Percentiles rank a stretch among this genome's conserved stretches.
These are phyloP conservation scores for Caenorhabditis zanzibari DNA, from an alignment of 2,888 invertebrate species.

Conservation along the genomic window DNA sequence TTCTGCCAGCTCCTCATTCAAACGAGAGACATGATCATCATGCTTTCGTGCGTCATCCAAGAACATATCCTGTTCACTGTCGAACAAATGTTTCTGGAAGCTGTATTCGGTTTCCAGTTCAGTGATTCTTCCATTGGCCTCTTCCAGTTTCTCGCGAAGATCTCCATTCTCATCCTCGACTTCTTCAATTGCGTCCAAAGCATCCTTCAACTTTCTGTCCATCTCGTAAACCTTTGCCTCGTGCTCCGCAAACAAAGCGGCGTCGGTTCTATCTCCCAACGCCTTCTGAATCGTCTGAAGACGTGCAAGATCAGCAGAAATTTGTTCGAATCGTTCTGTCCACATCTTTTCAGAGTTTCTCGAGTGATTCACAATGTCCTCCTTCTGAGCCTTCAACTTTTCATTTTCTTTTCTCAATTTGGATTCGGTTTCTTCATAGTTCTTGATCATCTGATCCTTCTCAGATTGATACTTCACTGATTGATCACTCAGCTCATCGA, in stretches of 20 bases:
- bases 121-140: not conserved
- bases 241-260: not conserved
- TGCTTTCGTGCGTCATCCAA: not conserved
- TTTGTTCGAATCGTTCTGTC: not conserved
- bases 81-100: not conserved
- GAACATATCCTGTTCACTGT: not conserved
- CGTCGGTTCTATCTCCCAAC: not conserved
- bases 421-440: conserved; percentile 11
- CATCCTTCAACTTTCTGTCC: conserved; percentile 13
- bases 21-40: not conserved
- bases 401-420: conserved; percentile 27
- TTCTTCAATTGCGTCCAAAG: conserved; percentile 37
- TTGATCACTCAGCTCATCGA: conserved; percentile 26
- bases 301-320: conserved; percentile 7
- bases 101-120: not conserved
- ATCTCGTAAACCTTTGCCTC: not conserved
- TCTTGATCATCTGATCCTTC: not conserved
- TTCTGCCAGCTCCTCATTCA: not conserved
- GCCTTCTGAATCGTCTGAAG: not conserved
- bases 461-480: not conserved
- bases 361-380: conserved; percentile 47
- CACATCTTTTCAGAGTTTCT: conserved; percentile 34
- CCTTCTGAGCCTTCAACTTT: conserved; percentile 39
- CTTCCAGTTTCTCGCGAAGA: conserved; percentile 11
- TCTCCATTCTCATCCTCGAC: conserved; percentile 3